phyloP scores from a whole-genome alignment of 2,113 vertebrate species.

The Danio rerio region GRCz12tu NC_133195.1:20224001-20224500 shows the following conservation, averaged over 20 bases:
- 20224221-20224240: conserved; percentile 1
- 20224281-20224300: not conserved
- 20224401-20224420: no score
- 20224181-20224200: conserved; percentile 53
- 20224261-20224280: conserved; percentile 17
- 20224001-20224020: conserved; percentile 46
- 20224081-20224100: conserved; percentile 30
- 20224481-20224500: no score
- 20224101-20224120: conserved; percentile 37
- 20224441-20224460: no score
- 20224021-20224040: conserved; percentile 34
- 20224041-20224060: conserved; percentile 47
- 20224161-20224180: conserved; percentile 39
- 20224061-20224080: conserved; percentile 44
- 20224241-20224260: conserved; percentile 25
- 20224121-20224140: conserved; percentile 30
- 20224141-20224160: conserved; percentile 33
- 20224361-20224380: no score
- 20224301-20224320: not conserved
- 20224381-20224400: no score
- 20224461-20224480: no score
- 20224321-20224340: not conserved
- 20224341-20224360: no score
- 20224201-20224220: conserved; percentile 39
- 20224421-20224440: no score